A percentile compares a stretch with the other conserved stretches of the same genome.
Conservation (phyloP, 2,888 invertebrate genomes). For the Deilephila porcellus region DNA sequence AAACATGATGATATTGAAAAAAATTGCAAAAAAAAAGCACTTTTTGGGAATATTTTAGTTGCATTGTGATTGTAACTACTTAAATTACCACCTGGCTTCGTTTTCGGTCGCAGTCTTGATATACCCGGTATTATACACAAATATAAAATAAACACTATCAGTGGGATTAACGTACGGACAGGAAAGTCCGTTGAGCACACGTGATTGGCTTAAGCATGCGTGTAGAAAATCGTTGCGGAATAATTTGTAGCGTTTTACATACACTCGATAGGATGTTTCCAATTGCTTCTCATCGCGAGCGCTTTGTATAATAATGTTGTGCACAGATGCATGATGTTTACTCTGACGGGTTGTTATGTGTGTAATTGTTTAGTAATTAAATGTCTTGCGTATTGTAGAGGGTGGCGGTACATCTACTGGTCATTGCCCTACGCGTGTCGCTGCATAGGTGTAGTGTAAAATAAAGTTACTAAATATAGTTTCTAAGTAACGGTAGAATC, state of each 20-base stretch:
- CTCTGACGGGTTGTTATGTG: not conserved
- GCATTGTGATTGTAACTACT: no score
- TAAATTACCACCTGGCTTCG: no score
- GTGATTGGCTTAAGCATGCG: slow-evolving; percentile 42
- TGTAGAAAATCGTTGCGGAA: slow-evolving; percentile 63
- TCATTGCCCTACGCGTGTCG: not conserved
- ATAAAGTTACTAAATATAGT: no score
- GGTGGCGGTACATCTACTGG: not conserved
- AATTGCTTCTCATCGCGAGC: slow-evolving; percentile 62
- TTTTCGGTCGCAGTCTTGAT: no score
- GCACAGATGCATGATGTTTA: slow-evolving; percentile 46
- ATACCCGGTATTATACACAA: no score
- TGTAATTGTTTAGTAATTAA: slow-evolving; percentile 3
- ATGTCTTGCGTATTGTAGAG: not conserved
- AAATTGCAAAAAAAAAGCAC: no score
- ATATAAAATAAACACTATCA: not conserved
- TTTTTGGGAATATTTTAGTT: no score
- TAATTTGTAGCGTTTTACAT: slow-evolving; percentile 63
- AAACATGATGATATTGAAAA: no score
- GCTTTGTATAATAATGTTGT: slow-evolving; percentile 52
- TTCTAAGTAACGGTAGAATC: no score
- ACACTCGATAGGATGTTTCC: slow-evolving; percentile 53
- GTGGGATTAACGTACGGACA: not conserved
- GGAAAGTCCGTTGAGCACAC: slow-evolving; percentile 19
- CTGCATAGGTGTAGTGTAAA: no score